These are phyloP conservation scores for Drosophila bifasciata DNA, from an alignment of 1,140 invertebrate species.

Conservation along the genomic window DNA sequence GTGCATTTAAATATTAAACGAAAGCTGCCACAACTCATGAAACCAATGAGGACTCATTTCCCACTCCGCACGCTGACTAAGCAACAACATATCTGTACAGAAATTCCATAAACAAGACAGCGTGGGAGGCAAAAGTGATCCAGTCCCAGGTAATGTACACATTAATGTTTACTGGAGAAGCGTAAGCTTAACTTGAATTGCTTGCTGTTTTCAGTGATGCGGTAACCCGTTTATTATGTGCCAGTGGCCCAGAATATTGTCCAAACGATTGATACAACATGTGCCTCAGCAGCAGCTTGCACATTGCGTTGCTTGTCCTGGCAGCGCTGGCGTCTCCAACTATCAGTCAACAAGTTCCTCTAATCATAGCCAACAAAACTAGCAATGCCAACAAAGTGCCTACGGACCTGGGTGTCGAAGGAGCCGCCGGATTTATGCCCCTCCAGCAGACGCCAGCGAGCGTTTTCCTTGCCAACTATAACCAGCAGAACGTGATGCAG, in stretches of 20 bases:
- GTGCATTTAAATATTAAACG: not conserved
- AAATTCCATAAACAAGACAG: slow-evolving; percentile 53
- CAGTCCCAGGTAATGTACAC: slow-evolving; percentile 14
- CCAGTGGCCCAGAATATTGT: slow-evolving; percentile 21
- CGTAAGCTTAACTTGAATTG: not conserved
- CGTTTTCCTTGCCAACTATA: slow-evolving; percentile 72
- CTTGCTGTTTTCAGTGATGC: slow-evolving; percentile 13
- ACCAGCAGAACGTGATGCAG: slow-evolving; percentile 77
- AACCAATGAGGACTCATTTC: slow-evolving; percentile 1
- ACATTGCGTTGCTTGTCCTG: slow-evolving; percentile 28
- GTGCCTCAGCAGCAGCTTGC: slow-evolving; percentile 34
- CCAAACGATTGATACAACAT: slow-evolving; percentile 16
- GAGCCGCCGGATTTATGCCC: slow-evolving; percentile 51
- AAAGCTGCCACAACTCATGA: not conserved
- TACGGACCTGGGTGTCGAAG: slow-evolving; percentile 45
- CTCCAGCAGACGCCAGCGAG: slow-evolving; percentile 70
- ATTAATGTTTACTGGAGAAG: not conserved
- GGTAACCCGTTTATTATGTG: slow-evolving; percentile 32
- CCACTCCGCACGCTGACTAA: not conserved
- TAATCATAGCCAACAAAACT: slow-evolving; percentile 49
- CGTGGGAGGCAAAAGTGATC: slow-evolving; percentile 17
- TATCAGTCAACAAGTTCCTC: slow-evolving; percentile 61
- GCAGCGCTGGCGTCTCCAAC: slow-evolving; percentile 25
- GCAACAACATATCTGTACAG: slow-evolving; percentile 24
- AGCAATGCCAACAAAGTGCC: slow-evolving; percentile 75